phyloP scores from a whole-genome alignment of 2,797 vertebrate genomes.

The Sus cebifrons region DNA sequence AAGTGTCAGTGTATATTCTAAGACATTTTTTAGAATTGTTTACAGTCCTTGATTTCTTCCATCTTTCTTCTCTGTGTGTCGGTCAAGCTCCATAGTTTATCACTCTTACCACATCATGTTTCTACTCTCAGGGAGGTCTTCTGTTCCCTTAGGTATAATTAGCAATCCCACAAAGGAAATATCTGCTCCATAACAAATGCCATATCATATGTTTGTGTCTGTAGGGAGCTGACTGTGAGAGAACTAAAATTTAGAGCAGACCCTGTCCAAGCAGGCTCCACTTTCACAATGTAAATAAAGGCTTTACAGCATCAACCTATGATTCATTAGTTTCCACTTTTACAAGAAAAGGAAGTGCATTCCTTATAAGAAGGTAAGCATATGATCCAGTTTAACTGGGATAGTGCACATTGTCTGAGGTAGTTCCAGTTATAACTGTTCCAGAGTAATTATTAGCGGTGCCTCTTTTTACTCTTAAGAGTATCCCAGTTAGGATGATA shows the following conservation, averaged over 20 bases:
- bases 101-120: not conserved
- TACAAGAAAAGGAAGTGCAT: not conserved
- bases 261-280: not conserved
- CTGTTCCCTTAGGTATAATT: slow-evolving; percentile 69
- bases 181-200: slow-evolving; percentile 57
- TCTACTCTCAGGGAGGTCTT: slow-evolving; percentile 49
- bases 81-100: slow-evolving; percentile 56
- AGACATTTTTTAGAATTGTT: slow-evolving; percentile 68
- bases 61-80: slow-evolving; percentile 55
- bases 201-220: slow-evolving; percentile 40
- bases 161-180: slow-evolving; percentile 70
- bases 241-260: slow-evolving; percentile 52
- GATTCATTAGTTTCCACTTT: not conserved
- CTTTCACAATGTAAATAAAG: slow-evolving; percentile 29
- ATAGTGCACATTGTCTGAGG: not conserved
- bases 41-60: slow-evolving; percentile 62
- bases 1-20: not conserved
- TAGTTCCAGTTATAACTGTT: not conserved
- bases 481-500: not conserved
- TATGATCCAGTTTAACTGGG: not conserved
- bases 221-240: not conserved
- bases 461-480: not conserved
- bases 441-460: not conserved
- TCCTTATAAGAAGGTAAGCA: not conserved
- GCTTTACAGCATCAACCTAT: not conserved